Evolutionary conservation across 2,113 vertebrate genomes (phyloP).

Genomic region (Toxotes chatareus): DNA sequence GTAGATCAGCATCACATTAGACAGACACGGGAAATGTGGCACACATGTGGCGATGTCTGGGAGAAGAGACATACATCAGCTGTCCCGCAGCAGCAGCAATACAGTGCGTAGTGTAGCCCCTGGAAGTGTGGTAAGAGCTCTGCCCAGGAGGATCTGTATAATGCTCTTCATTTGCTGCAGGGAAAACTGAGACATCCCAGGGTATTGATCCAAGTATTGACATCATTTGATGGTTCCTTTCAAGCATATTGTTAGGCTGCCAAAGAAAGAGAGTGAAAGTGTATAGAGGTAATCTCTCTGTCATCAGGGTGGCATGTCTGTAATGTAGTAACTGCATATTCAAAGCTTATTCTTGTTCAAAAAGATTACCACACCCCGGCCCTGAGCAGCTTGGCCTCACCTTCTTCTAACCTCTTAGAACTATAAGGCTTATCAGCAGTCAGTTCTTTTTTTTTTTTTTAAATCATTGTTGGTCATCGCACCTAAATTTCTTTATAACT

Average conservation of each 20-base stretch:
- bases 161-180: constrained; percentile 76
- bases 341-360: constrained; percentile 27
- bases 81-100: constrained; percentile 56
- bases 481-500: background rate
- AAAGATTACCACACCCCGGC: background rate
- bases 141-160: constrained; percentile 68
- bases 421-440: background rate
- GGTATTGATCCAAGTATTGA: constrained; percentile 84
- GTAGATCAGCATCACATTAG: constrained; percentile 83
- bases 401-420: constrained; percentile 4
- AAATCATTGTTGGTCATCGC: background rate
- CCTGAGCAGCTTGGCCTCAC: constrained; percentile 3
- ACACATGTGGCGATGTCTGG: constrained; percentile 69
- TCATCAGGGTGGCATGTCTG: constrained; percentile 45
- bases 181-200: constrained; percentile 77
- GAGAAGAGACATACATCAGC: constrained; percentile 67
- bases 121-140: constrained; percentile 50
- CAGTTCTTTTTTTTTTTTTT: background rate
- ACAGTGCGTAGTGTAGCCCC: constrained; percentile 43
- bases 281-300: constrained; percentile 64
- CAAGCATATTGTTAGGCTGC: constrained; percentile 75
- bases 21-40: constrained; percentile 79
- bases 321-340: constrained; percentile 58
- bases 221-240: constrained; percentile 82
- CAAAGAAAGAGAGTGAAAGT: constrained; percentile 56